These are phyloP conservation scores for Ctenicera cuprea DNA, from an alignment of 2,888 invertebrate genomes.

Conservation along the genomic window DNA sequence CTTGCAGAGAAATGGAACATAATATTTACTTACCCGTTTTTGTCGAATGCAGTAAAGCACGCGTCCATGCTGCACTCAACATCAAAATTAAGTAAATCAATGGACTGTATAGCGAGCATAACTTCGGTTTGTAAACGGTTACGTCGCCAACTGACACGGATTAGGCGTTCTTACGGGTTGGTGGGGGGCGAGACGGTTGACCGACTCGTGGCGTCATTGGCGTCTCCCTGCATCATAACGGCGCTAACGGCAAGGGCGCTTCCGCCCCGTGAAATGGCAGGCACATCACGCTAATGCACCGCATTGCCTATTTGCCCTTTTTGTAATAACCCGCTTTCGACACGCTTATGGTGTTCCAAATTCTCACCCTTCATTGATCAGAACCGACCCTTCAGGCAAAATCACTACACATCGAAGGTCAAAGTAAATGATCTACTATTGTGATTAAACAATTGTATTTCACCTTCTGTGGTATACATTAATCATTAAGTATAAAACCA, in stretches of 20 bases:
- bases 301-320: constrained; percentile 32
- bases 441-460: constrained; percentile 41
- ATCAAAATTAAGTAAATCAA: constrained; percentile 61
- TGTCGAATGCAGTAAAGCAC: constrained; percentile 93
- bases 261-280: constrained; percentile 43
- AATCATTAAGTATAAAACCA: constrained; percentile 36
- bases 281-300: constrained; percentile 50
- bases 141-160: constrained; percentile 61
- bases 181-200: constrained; percentile 39
- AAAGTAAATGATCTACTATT: constrained; percentile 15
- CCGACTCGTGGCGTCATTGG: constrained; percentile 52
- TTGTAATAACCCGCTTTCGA: neutral
- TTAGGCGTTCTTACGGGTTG: constrained; percentile 28
- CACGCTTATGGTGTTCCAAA: neutral
- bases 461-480: constrained; percentile 39
- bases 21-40: constrained; percentile 82
- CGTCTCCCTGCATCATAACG: constrained; percentile 51
- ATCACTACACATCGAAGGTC: constrained; percentile 20
- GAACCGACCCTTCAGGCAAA: neutral
- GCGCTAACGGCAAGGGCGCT: constrained; percentile 52
- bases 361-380: constrained; percentile 15
- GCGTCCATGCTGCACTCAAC: constrained; percentile 82
- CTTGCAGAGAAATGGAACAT: neutral
- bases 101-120: constrained; percentile 58
- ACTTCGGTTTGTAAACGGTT: constrained; percentile 55